Conservation (phyloP, 2,113 vertebrate genomes). For the Phainopepla nitens region DNA sequence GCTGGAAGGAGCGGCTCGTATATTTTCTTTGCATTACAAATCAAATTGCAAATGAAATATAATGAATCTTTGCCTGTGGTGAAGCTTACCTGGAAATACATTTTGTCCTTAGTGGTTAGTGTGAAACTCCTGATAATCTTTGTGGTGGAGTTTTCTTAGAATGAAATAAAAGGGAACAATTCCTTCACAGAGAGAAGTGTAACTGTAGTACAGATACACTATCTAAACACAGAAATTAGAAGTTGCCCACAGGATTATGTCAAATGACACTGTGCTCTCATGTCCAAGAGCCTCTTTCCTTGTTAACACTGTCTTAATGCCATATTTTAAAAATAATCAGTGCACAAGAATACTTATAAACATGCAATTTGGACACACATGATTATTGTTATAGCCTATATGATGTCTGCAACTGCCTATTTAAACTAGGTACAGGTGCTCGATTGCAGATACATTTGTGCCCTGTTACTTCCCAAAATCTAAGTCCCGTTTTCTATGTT, state of each 20-base stretch:
- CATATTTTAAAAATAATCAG: background rate
- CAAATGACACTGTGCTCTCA: background rate
- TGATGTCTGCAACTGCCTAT: background rate
- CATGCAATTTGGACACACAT: background rate
- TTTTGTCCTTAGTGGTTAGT: background rate
- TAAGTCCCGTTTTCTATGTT: background rate
- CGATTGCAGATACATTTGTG: background rate
- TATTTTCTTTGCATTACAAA: background rate
- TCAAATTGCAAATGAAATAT: background rate
- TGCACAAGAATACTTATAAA: background rate
- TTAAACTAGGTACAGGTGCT: background rate
- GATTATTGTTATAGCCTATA: background rate
- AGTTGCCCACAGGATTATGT: background rate
- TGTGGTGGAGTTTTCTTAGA: background rate
- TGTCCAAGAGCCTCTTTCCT: background rate
- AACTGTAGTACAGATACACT: background rate
- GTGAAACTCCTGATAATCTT: background rate
- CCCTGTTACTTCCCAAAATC: background rate
- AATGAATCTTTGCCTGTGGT: background rate
- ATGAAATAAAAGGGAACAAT: background rate
- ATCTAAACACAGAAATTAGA: background rate
- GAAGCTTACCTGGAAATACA: background rate
- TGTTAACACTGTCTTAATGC: background rate
- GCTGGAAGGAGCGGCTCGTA: background rate
- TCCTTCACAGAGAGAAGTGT: background rate